Percentiles rank a stretch among this genome's conserved stretches.
Conservation (phyloP, 2,888 invertebrate genomes). For the Myopa testacea region DNA sequence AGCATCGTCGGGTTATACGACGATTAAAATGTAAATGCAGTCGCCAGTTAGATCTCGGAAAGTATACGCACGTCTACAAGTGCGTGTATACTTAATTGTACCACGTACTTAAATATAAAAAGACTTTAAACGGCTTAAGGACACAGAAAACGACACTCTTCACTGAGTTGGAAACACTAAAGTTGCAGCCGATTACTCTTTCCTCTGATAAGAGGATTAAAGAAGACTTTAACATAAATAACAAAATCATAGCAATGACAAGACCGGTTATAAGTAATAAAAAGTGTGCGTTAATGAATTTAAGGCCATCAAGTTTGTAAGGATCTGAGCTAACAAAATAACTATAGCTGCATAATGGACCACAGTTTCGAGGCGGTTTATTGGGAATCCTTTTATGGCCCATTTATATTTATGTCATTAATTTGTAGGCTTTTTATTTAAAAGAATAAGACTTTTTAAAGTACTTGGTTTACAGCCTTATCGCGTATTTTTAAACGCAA, state of each 20-base stretch:
- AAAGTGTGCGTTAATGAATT: neutral
- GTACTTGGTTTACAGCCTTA: no score
- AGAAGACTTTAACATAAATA: neutral
- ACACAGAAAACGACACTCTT: neutral
- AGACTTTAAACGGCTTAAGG: constrained; percentile 22
- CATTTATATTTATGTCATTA: no score
- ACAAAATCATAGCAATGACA: neutral
- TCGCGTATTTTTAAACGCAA: no score
- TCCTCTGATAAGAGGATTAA: neutral
- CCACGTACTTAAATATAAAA: constrained; percentile 21
- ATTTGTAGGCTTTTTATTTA: no score
- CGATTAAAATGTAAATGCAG: constrained; percentile 21
- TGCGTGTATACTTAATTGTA: neutral
- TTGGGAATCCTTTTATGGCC: no score
- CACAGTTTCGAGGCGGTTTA: no score
- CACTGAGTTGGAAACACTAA: neutral
- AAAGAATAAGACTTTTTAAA: no score
- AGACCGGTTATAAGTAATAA: neutral
- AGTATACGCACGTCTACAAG: neutral
- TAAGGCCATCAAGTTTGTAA: neutral
- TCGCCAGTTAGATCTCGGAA: neutral
- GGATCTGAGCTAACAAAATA: neutral
- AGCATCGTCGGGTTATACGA: constrained; percentile 3
- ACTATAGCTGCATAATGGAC: no score
- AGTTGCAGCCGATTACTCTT: neutral